Evolutionary conservation across 2,113 vertebrate genomes (phyloP), one percentile per base, ranked within the genome.

Genomic region (Atherinomorus stipes): DNA sequence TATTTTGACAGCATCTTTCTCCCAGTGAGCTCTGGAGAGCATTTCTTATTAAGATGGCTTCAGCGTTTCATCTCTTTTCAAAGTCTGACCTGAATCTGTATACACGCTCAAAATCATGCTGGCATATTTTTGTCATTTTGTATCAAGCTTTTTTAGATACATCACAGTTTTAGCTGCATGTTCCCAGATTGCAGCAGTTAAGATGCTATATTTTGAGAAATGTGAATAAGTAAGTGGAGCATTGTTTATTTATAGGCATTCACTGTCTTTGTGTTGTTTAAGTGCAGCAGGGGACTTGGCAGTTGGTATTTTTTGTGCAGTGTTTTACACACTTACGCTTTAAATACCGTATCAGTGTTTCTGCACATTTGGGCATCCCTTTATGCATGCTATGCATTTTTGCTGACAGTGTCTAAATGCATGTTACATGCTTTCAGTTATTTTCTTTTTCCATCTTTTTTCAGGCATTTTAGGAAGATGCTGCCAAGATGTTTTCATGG

Each of bases 41-140:
- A 88, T 86, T 45, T 90, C 84, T 91, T 88, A 89, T 88, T 85
- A 91, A 89, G 84, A 89, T 80, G 80, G 90, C 84, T 89, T 85
- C 81, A 75, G 80, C 56, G 67, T 91, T 91, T 92, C 90, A 93
- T 91, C 90, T 92, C 62, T 50, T 84, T 86, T 90, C 84, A 90
- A 89, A 90, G 89, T 88, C 85, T 90, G 91, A 90, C 89, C 91
- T 92, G 88, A 92, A 91, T 93, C 89, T 91, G 88, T 89, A 87
- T 61, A 88, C 88, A 85, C 44, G 53, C 80, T 86, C 88, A 74
- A 65, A 81, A 83, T 40, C 71, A 61, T 1, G 65, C 78, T 60
- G 82, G 72, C 82, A 80, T 80, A 87, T 89, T 77, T 88, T 80
- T 92, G 88, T 89, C 88, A 88, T 85, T 84, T 86, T 59, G 75